Evolutionary conservation across 2,888 invertebrate genomes (phyloP), one percentile per base, ranked within the genome.

Genomic region (Cosmopolites sordidus): DNA sequence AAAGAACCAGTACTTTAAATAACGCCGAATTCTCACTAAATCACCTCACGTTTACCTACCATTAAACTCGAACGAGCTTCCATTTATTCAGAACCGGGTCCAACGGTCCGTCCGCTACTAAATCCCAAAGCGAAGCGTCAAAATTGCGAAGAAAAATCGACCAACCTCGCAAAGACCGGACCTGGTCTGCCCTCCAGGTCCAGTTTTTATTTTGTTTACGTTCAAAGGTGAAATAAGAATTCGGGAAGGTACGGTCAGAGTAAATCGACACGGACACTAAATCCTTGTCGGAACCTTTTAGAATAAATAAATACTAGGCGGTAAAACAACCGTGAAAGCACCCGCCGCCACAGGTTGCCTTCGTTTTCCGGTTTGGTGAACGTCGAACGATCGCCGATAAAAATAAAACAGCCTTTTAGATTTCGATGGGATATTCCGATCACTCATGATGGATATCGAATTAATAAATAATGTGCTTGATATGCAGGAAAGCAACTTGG

Each of bases 211-310:
- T 52, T 52, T 52, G 48, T 47, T 47, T 47, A 40, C 38, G 38
- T 51, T 47, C 47, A 42, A 14, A 52, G 52, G 48, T 52, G 43
- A 52, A 52, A 52, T 48, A 52, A 48, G 52, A 52, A 52, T 39
- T 48, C 40, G 48, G 39, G 16, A 52, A 37, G 15, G 37, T 42
- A 22, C 42, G 43, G 33, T 37, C 43, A 38, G 46, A 46, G 42
- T 37, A 47, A 42, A 46, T 43, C 38, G 42, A 47, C 46, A 39
- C 27, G 33, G 27, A 27, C 47, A 14, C 29, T 51, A 51, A 46
- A 51, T 51, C 43, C 42, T 16, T 41, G 47, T 51, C 51, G 43
- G 43, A 29, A 29, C 29, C 22, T 48, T 43, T 52, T 52, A 48
- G 52, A 43, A 52, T 43, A 52, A 52, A 52, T 52, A 48, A 43